A percentile compares a stretch with the other conserved stretches of the same genome.
Conservation (phyloP, 2,888 invertebrate species). For the Pandemis heparana region DNA sequence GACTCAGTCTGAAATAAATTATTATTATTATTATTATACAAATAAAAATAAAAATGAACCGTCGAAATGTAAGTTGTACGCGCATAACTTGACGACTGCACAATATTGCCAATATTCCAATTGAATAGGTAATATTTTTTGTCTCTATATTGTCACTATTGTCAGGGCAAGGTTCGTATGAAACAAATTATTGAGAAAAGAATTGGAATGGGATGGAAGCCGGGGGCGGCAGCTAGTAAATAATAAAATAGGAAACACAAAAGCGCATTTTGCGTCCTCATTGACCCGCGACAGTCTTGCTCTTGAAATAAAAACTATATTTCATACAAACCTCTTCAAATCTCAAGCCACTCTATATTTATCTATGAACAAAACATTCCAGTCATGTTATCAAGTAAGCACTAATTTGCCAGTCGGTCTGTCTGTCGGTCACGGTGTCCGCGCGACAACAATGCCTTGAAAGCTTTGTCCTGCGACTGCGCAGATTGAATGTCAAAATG, state of each 20-base stretch:
- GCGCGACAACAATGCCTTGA: conserved; percentile 55
- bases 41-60: too few species aligned
- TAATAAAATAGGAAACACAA: neutral
- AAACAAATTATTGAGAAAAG: too few species aligned
- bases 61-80: too few species aligned
- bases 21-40: too few species aligned
- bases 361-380: conserved; percentile 21
- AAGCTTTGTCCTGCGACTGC: conserved; percentile 37
- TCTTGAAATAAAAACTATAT: neutral
- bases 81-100: too few species aligned
- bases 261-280: neutral
- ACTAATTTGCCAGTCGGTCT: conserved; percentile 41
- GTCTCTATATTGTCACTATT: too few species aligned
- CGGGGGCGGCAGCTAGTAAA: too few species aligned
- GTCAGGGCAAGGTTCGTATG: too few species aligned
- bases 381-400: conserved; percentile 41
- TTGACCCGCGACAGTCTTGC: neutral
- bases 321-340: neutral
- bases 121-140: too few species aligned
- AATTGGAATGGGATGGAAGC: too few species aligned
- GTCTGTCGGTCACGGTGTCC: conserved; percentile 50
- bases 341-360: conserved; percentile 18
- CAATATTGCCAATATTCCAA: too few species aligned
- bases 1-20: too few species aligned
- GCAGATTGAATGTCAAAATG: conserved; percentile 38